These are phyloP conservation scores for Amitus sp. DNA, from an alignment of 2,888 invertebrate genomes.

Conservation along the genomic window DNA sequence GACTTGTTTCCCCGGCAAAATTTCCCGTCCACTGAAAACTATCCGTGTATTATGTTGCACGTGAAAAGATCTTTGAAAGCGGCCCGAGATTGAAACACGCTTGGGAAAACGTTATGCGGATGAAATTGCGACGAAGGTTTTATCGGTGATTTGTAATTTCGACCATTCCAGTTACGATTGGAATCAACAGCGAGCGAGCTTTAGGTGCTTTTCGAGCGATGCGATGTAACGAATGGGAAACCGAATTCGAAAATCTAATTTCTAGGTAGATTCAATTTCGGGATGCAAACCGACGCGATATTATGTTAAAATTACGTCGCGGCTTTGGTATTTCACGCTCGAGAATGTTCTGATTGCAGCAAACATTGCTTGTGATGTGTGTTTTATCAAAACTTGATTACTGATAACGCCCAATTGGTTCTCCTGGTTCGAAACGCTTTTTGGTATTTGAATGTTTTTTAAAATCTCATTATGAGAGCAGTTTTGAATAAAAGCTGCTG, in stretches of 20 bases:
- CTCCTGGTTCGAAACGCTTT: background rate
- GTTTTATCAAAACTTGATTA: constrained; percentile 17
- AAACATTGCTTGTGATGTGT: constrained; percentile 11
- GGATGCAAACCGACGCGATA: constrained; percentile 10
- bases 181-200: background rate
- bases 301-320: constrained; percentile 21
- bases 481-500: too few relatives aligned
- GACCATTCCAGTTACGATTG: background rate
- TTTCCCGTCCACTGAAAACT: constrained; percentile 14
- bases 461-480: background rate
- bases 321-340: constrained; percentile 22
- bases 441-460: constrained; percentile 18
- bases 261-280: constrained; percentile 1
- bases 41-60: constrained; percentile 19
- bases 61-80: background rate
- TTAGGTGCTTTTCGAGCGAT: background rate
- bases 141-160: too few relatives aligned
- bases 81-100: background rate
- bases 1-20: too few relatives aligned
- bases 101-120: background rate
- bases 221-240: background rate
- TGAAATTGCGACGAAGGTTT: background rate
- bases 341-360: constrained; percentile 10
- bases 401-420: constrained; percentile 17
- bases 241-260: constrained; percentile 4